Base-by-base conservation (phyloP, 2,888 invertebrate genomes). In the Eumacrocentrus americanus region DNA sequence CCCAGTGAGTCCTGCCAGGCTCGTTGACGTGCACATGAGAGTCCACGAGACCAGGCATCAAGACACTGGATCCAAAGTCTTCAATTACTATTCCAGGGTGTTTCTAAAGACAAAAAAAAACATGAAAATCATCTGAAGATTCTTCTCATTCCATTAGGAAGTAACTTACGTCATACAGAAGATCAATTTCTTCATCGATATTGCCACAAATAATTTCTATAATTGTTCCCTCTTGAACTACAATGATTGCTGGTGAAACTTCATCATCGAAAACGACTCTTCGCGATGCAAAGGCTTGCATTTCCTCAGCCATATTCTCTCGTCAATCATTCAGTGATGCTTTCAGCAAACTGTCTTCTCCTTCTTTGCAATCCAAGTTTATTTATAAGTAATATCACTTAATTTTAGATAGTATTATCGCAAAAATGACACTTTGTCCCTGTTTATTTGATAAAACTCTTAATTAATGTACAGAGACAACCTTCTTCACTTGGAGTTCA, bases 21-120 rank as follows among this genome's bases (percentile, higher is more conserved):
- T 90, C 90, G 70, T 89, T 90, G 1, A 90, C 85, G 66, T 91
- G 89, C 3, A 91, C 90, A 73, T 90, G 90, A 0, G 88, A 84
- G 77, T 91, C 91, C 9, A 90, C 85, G 1, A 89, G 81, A 0
- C 90, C 90, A 0, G 90, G 85, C 87, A 90, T 87, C 23, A 91
- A 67, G 0, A 86, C 79, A 63, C 81, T 75, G 61, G 84, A 77
- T 0, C 82, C 84, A 65, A 83, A 84, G 72, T 86, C 84, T 40
- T 73, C 52, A 16, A 67, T 44, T 20, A 23, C 52, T 12, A 67
- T 66, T 1, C 60, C 60, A 3, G 65, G 60, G 60, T 70, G 67
- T 18, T 63, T 67, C 65, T 65, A n/a, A 1, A 23, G 14, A 4
- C 25, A 53, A 29, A 46, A 59, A 40, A 55, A 25, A 29, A 56